Conservation (phyloP, 2,888 invertebrate species). For the Hirtodrosophila histrioides region DNA sequence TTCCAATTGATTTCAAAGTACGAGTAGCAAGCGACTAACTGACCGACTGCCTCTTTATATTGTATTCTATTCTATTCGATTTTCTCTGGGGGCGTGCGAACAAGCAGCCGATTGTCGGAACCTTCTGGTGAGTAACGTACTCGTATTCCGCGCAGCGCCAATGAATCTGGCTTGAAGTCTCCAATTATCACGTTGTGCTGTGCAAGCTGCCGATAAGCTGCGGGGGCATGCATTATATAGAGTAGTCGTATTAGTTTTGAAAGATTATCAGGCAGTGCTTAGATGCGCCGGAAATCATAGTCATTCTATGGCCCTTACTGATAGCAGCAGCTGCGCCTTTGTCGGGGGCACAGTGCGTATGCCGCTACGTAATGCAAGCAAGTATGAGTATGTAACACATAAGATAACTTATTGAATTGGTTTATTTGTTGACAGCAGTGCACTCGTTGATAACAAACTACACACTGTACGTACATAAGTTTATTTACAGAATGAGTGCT, state of each 20-base stretch:
- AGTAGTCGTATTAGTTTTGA: constrained; percentile 2
- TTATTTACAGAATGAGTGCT: background rate
- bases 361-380: background rate
- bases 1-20: constrained; percentile 54
- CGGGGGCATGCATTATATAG: background rate
- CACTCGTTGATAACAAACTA: constrained; percentile 37
- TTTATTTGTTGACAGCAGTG: constrained; percentile 14
- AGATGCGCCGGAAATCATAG: constrained; percentile 37
- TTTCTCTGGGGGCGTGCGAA: constrained; percentile 7
- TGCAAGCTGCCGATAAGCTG: constrained; percentile 35
- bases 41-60: constrained; percentile 16
- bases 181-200: constrained; percentile 48
- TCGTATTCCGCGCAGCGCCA: background rate
- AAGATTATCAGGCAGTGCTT: constrained; percentile 11
- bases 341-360: constrained; percentile 11
- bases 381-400: background rate
- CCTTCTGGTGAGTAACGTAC: constrained; percentile 34
- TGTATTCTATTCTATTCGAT: background rate
- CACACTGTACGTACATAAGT: constrained; percentile 1
- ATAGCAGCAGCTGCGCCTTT: constrained; percentile 3
- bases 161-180: constrained; percentile 20
- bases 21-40: constrained; percentile 7
- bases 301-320: constrained; percentile 11
- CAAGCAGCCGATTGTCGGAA: constrained; percentile 6
- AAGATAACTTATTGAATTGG: constrained; percentile 9